Base-by-base conservation (phyloP, 1,140 invertebrate genomes). In the Caenorhabditis latens region DNA sequence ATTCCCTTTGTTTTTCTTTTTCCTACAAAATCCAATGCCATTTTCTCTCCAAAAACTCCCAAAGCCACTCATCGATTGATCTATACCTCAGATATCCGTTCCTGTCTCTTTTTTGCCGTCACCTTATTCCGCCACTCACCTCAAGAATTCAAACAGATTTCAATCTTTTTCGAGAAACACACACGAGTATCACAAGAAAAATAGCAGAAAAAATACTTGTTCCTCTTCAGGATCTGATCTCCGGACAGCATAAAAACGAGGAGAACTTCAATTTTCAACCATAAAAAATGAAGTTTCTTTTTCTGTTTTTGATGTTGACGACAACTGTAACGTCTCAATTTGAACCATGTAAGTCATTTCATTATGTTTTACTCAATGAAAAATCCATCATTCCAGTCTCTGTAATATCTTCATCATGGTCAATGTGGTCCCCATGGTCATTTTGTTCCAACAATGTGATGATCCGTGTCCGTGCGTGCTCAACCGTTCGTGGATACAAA, bases 351-450 rank as follows among this genome's bases (percentile, higher is more conserved):
- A 11, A 58, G 58, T 58, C 21, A 32, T 83, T 50, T 24, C 21
- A 5, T 32, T 19, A 6, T 5, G 1, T 14, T 9, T 43, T 43
- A 32, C 32, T 32, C 32, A 32, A 32, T 32, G 32, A 32, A 32
- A 32, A 32, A 32, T 32, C 32, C 32, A 32, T 14, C 42, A 7
- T 84, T 57, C 11, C 16, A 61, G 58, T 84, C 21, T 50, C 84
- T 42, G 84, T 84, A 50, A 84, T 84, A 65, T 84, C 84, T 11
- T 84, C 84, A 19, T 61, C 57, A 32, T 84, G 84, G 84, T 84
- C 84, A 14, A 61, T 61, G 46, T 84, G 84, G 84, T 84, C 84
- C 9, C 84, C 84, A 48, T 84, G 84, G 84, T 84, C 84, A 84
- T 84, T 84, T 50, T 84, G 84, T 14, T 84, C 84, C 14, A 65